Percentiles rank a stretch among this genome's conserved stretches.
These are phyloP conservation scores for Setophaga kirtlandii DNA, from an alignment of 2,113 vertebrate genomes.

Conservation along the genomic window DNA sequence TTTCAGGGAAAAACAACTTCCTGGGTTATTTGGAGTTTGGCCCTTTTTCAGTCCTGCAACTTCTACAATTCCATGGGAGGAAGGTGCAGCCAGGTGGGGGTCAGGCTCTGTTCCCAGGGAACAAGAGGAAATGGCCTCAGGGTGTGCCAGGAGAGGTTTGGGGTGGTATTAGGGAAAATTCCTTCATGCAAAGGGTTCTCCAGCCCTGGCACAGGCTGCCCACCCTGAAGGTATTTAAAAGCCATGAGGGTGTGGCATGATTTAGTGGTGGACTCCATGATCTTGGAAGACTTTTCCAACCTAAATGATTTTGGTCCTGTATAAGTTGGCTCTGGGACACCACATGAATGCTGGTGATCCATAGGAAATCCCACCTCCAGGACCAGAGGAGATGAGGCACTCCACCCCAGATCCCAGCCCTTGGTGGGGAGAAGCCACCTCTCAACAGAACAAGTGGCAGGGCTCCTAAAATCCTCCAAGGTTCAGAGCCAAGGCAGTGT, in stretches of 20 bases:
- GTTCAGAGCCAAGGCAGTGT: not conserved
- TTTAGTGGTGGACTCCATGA: not conserved
- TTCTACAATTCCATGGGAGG: not conserved
- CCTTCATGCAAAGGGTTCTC: not conserved
- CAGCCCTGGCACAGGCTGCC: not conserved
- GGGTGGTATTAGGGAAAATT: not conserved
- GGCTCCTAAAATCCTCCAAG: not conserved
- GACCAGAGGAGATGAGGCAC: not conserved
- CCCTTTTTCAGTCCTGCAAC: not conserved
- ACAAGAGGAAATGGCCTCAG: not conserved
- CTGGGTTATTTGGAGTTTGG: not conserved
- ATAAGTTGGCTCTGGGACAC: fast-evolving
- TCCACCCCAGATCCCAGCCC: not conserved
- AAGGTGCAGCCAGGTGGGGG: not conserved
- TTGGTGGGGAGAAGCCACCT: fast-evolving
- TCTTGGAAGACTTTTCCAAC: not conserved
- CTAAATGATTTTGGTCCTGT: not conserved
- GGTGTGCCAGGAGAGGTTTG: not conserved
- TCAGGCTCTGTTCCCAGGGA: not conserved
- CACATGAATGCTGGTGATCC: fast-evolving
- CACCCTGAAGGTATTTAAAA: not conserved
- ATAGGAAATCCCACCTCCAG: not conserved
- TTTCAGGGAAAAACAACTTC: not conserved
- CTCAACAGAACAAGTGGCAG: not conserved
- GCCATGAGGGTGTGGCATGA: not conserved